These are phyloP conservation scores for Drosophila rellima DNA, from an alignment of 2,888 invertebrate genomes.

Conservation along the genomic window DNA sequence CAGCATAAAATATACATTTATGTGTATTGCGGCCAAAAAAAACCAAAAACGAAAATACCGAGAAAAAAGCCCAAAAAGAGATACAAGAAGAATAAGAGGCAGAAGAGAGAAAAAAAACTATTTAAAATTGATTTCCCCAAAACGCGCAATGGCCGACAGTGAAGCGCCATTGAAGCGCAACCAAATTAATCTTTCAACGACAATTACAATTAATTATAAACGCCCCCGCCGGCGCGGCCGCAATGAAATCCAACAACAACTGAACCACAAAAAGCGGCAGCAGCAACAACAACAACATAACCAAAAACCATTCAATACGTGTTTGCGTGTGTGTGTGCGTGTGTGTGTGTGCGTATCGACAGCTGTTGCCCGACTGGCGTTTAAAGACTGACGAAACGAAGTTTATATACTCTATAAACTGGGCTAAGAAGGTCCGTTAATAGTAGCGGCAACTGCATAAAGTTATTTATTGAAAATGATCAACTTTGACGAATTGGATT, in stretches of 20 bases:
- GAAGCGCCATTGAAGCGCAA: conserved; percentile 81
- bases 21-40: conserved; percentile 43
- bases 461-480: background rate
- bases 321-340: conserved; percentile 19
- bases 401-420: conserved; percentile 4
- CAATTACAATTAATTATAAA: conserved; percentile 84
- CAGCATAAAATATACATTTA: conserved; percentile 80
- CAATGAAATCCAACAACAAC: conserved; percentile 61
- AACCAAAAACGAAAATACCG: conserved; percentile 30
- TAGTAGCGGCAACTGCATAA: no score
- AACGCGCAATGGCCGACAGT: conserved; percentile 77
- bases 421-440: no score
- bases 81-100: conserved; percentile 16
- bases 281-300: conserved; percentile 44
- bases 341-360: conserved; percentile 55
- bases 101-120: conserved; percentile 47
- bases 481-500: background rate
- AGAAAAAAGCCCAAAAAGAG: conserved; percentile 16
- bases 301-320: conserved; percentile 29
- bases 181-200: conserved; percentile 84
- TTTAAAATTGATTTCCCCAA: conserved; percentile 78
- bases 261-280: conserved; percentile 55
- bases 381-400: conserved; percentile 38
- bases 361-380: conserved; percentile 66
- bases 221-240: conserved; percentile 69